Conservation (phyloP, 2,888 invertebrate genomes). For the Cephus rjabovi region DNA sequence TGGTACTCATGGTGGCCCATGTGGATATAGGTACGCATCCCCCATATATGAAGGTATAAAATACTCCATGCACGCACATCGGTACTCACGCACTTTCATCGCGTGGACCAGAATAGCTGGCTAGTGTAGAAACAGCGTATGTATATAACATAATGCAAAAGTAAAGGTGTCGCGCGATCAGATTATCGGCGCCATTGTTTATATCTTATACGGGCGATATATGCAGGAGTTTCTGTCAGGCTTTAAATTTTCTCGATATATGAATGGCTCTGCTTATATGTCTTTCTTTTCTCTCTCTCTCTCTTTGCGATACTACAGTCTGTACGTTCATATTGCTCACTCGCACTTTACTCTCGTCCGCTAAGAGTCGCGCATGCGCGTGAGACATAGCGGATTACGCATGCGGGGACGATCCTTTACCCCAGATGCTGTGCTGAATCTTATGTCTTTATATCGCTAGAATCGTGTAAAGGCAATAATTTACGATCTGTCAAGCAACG, state of each 20-base stretch:
- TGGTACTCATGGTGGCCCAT: not conserved
- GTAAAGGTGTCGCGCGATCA: slow-evolving; percentile 39
- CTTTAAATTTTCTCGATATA: slow-evolving; percentile 39
- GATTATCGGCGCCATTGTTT: slow-evolving; percentile 45
- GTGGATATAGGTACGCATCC: not conserved
- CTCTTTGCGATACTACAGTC: not conserved
- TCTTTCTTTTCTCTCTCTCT: not conserved
- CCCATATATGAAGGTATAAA: not conserved
- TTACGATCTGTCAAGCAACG: slow-evolving; percentile 18
- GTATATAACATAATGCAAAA: not conserved
- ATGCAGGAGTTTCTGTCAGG: slow-evolving; percentile 6
- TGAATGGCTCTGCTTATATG: slow-evolving; percentile 12
- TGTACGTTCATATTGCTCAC: not conserved
- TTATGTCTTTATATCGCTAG: slow-evolving; percentile 36
- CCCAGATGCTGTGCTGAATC: slow-evolving; percentile 10
- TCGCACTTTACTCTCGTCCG: not conserved
- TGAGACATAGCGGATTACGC: not conserved
- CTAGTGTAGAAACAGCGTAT: not conserved
- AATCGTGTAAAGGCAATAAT: slow-evolving; percentile 30
- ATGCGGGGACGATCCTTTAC: not conserved
- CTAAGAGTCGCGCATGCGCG: not conserved
- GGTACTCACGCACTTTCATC: not conserved
- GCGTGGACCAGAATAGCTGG: not conserved
- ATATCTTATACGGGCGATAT: slow-evolving; percentile 35
- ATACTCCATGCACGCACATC: not conserved